Conservation (phyloP, 1,140 invertebrate species). For the Zaprionus taronus region DNA sequence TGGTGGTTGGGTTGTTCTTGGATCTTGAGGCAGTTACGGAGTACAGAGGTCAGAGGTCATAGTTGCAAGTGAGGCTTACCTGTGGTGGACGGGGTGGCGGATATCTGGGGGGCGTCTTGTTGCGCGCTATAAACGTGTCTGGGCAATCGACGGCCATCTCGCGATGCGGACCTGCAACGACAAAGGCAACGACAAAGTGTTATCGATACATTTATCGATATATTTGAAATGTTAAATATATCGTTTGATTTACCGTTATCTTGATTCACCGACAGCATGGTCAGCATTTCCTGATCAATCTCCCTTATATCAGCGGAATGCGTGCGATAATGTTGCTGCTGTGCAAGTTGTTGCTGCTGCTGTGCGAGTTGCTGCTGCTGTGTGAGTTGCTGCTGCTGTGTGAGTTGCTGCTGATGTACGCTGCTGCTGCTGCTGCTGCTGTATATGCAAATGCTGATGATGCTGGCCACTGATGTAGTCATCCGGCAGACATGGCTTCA, state of each 20-base stretch:
- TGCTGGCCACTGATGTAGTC: slow-evolving; percentile 83
- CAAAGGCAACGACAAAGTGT: neutral
- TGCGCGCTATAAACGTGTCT: slow-evolving; percentile 95
- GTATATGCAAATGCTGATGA: slow-evolving; percentile 52
- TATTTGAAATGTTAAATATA: neutral
- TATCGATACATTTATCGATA: neutral
- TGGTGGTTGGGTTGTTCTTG: slow-evolving; percentile 13
- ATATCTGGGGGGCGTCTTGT: slow-evolving; percentile 96
- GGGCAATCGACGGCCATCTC: slow-evolving; percentile 99
- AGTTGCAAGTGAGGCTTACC: slow-evolving; percentile 56
- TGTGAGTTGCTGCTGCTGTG: slow-evolving; percentile 37
- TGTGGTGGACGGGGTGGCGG: slow-evolving; percentile 89
- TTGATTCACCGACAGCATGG: slow-evolving; percentile 88
- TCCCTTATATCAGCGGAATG: slow-evolving; percentile 82
- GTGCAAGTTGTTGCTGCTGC: slow-evolving; percentile 27
- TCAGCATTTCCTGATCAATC: slow-evolving; percentile 88
- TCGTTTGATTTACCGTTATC: slow-evolving; percentile 86
- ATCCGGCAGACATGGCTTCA: slow-evolving; percentile 84
- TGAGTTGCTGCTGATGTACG: slow-evolving; percentile 37
- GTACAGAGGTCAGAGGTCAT: neutral
- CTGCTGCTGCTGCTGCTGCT: slow-evolving; percentile 59
- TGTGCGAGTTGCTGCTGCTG: slow-evolving; percentile 5
- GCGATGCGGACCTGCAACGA: slow-evolving; percentile 90
- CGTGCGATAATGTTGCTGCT: slow-evolving; percentile 71
- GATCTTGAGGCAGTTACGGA: neutral